phyloP scores from a whole-genome alignment of 2,113 vertebrate species.

The Seriola aureovittata region DNA sequence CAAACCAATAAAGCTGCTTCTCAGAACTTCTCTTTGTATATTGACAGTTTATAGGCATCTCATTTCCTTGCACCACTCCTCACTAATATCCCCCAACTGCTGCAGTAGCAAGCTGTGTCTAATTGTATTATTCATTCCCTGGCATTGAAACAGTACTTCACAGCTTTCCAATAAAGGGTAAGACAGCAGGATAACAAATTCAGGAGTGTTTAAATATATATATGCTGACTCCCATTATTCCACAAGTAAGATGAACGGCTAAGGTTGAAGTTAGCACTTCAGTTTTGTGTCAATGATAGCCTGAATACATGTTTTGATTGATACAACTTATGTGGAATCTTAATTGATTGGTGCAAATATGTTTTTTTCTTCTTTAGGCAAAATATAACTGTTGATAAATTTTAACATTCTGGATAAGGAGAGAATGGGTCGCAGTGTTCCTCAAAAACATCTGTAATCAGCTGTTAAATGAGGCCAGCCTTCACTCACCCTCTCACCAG shows the following conservation, averaged over 20 bases:
- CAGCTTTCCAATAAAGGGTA: conserved; percentile 33
- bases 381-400: neutral
- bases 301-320: neutral
- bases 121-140: conserved; percentile 53
- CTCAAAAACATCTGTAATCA: conserved; percentile 41
- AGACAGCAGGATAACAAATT: conserved; percentile 30
- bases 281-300: conserved; percentile 11
- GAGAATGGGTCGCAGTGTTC: conserved; percentile 3
- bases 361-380: neutral
- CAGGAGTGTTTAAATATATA: neutral
- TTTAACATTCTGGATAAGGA: neutral
- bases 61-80: conserved; percentile 44
- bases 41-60: conserved; percentile 65
- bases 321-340: neutral
- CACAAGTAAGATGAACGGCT: conserved; percentile 10
- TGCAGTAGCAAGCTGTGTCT: conserved; percentile 48
- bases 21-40: conserved; percentile 40
- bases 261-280: conserved; percentile 1
- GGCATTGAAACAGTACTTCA: conserved; percentile 24
- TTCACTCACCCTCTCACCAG: conserved; percentile 93
- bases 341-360: neutral
- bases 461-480: conserved; percentile 22
- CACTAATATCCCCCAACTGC: conserved; percentile 33
- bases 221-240: conserved; percentile 18
- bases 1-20: conserved; percentile 25